Conservation (phyloP, 2,797 vertebrate species). For the Hydrolagus colliei region DNA sequence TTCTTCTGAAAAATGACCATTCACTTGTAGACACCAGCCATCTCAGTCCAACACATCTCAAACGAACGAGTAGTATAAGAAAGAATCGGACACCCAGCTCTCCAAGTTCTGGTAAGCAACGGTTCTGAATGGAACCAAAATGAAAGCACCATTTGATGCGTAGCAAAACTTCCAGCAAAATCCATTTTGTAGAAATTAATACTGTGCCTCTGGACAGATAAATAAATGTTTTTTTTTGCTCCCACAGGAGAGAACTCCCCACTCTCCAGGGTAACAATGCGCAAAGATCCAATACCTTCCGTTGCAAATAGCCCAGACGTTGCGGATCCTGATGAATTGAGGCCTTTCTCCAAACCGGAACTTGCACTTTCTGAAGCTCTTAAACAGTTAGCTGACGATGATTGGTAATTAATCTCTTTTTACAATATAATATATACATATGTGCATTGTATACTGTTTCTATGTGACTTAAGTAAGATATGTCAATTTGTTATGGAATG, state of each 20-base stretch:
- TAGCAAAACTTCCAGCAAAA: neutral
- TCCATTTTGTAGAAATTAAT: neutral
- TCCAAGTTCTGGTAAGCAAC: constrained; percentile 62
- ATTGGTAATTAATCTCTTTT: constrained; percentile 61
- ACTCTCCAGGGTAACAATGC: constrained; percentile 45
- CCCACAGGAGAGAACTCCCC: constrained; percentile 58
- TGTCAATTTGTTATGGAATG: neutral
- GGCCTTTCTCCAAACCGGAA: constrained; percentile 74
- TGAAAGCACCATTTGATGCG: neutral
- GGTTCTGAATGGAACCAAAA: constrained; percentile 29
- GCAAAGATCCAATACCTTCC: constrained; percentile 53
- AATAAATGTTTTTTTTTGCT: constrained; percentile 25
- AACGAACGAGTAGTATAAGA: constrained; percentile 62
- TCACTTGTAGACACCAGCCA: constrained; percentile 47
- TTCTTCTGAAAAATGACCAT: constrained; percentile 42
- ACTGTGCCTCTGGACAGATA: neutral
- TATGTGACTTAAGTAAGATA: neutral
- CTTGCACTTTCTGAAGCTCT: constrained; percentile 67
- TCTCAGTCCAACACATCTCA: constrained; percentile 53
- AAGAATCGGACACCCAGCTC: constrained; percentile 48
- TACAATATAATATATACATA: neutral
- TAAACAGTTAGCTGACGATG: constrained; percentile 63
- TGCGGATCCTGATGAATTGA: constrained; percentile 58
- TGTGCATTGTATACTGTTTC: neutral
- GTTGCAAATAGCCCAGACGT: constrained; percentile 50